Conservation (phyloP, 2,888 invertebrate genomes). For the Agrochola macilenta region DNA sequence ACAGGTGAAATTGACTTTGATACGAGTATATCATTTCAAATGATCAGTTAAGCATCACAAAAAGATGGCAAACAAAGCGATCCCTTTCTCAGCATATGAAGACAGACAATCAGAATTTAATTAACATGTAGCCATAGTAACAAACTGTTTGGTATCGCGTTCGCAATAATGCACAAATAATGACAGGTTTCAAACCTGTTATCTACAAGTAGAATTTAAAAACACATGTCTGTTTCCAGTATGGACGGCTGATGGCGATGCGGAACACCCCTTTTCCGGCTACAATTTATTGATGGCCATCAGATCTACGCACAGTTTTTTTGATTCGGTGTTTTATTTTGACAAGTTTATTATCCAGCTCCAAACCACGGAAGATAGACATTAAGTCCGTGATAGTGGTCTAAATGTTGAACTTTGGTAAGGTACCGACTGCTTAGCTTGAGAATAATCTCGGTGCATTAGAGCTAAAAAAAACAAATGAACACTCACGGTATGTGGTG, state of each 20-base stretch:
- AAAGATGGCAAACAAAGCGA: background rate
- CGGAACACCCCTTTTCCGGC: conserved; percentile 50
- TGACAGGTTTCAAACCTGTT: conserved; percentile 48
- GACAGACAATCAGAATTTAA: conserved; percentile 39
- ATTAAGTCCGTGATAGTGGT: background rate
- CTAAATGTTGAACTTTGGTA: background rate
- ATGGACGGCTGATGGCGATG: conserved; percentile 26
- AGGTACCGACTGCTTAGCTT: background rate
- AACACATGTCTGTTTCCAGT: conserved; percentile 44
- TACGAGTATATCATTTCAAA: conserved; percentile 8
- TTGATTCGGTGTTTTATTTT: conserved; percentile 20
- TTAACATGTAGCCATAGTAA: conserved; percentile 31
- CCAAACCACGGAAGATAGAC: background rate
- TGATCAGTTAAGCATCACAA: background rate
- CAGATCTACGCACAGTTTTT: background rate
- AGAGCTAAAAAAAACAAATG: background rate
- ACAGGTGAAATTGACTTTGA: background rate
- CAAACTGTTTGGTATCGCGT: conserved; percentile 37
- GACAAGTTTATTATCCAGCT: conserved; percentile 18
- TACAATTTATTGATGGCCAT: conserved; percentile 35
- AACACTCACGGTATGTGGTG: too few relatives aligned
- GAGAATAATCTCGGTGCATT: background rate
- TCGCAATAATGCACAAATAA: conserved; percentile 64
- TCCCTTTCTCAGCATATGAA: conserved; percentile 19
- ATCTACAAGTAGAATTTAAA: conserved; percentile 50